phyloP scores from a whole-genome alignment of 2,888 invertebrate genomes.

The Coelinius sp. region DNA sequence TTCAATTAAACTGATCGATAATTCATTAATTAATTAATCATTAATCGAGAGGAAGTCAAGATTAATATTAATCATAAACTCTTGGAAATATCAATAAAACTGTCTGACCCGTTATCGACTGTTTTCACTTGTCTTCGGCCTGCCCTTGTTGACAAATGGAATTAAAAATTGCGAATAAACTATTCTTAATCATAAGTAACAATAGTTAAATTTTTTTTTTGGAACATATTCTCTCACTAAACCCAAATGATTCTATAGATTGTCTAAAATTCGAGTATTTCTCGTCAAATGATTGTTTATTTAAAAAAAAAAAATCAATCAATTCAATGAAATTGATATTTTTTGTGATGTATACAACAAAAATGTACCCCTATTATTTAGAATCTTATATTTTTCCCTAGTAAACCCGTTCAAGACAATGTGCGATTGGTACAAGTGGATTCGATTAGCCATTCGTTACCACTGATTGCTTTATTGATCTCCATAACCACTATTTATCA shows the following conservation, averaged over 20 bases:
- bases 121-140: neutral
- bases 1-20: too few relatives aligned
- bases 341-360: too few relatives aligned
- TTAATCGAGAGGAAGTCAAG: neutral
- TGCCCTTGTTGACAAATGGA: neutral
- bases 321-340: too few relatives aligned
- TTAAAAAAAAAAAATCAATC: too few relatives aligned
- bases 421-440: constrained; percentile 52
- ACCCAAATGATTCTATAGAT: too few relatives aligned
- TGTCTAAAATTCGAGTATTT: too few relatives aligned
- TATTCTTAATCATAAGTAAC: too few relatives aligned
- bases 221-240: too few relatives aligned
- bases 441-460: constrained; percentile 50
- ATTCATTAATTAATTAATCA: neutral
- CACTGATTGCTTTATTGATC: constrained; percentile 50
- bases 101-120: constrained; percentile 21
- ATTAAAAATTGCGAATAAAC: neutral
- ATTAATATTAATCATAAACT: neutral
- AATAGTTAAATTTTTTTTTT: neutral
- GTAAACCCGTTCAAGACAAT: constrained; percentile 33
- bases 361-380: too few relatives aligned
- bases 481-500: constrained; percentile 30
- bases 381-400: too few relatives aligned
- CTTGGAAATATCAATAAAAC: neutral
- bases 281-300: too few relatives aligned